phyloP scores from a whole-genome alignment of 2,113 vertebrate species.

The Vulpes lagopus region DNA sequence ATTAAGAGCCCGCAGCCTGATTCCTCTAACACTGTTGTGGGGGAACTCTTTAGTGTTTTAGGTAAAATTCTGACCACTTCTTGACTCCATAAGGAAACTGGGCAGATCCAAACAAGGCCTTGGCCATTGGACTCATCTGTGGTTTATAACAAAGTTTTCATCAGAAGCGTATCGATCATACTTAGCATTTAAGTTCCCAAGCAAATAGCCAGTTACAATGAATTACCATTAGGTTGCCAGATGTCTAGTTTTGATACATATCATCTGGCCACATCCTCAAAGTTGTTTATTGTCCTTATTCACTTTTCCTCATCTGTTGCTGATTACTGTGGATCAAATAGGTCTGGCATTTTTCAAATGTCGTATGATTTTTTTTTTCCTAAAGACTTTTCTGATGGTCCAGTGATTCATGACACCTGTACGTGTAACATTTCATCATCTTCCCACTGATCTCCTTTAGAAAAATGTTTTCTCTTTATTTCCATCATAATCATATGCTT shows the following conservation, averaged over 20 bases:
- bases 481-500: neutral
- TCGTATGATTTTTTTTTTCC: neutral
- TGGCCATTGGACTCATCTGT: neutral
- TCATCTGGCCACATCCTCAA: neutral
- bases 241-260: neutral
- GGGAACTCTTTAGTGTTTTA: neutral
- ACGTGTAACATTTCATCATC: neutral
- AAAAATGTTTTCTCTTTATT: slow-evolving; percentile 3
- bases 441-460: neutral
- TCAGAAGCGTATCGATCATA: neutral
- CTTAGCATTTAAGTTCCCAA: slow-evolving; percentile 16
- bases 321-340: neutral
- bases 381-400: neutral
- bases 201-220: neutral
- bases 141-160: neutral
- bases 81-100: neutral
- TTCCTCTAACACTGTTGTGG: neutral
- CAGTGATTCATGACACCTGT: neutral
- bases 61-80: neutral
- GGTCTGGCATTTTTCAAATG: neutral
- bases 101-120: neutral
- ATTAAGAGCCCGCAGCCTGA: neutral
- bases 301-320: neutral
- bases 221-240: neutral
- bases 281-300: neutral